Evolutionary conservation across 2,797 vertebrate genomes (phyloP).

Genomic region (Lates japonicus): DNA sequence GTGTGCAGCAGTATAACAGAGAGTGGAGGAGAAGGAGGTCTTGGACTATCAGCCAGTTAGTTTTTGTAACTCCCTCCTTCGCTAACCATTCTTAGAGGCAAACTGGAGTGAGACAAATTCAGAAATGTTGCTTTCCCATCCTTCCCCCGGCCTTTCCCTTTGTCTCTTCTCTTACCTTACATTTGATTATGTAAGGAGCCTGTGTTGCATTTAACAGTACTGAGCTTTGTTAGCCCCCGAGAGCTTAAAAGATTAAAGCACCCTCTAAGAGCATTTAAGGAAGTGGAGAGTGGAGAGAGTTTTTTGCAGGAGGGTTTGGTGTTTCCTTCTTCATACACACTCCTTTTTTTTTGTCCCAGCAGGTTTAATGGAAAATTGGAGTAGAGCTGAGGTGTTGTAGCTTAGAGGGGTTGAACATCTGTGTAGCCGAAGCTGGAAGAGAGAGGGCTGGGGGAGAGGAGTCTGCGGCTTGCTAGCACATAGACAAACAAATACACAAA

Average conservation of each 20-base stretch:
- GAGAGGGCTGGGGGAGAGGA: neutral
- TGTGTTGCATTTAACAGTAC: constrained; percentile 78
- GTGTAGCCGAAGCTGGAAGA: constrained; percentile 37
- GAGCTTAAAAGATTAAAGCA: constrained; percentile 91
- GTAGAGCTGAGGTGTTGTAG: constrained; percentile 78
- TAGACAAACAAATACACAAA: constrained; percentile 40
- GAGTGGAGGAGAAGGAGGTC: constrained; percentile 4
- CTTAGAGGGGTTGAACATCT: constrained; percentile 67
- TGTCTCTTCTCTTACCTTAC: constrained; percentile 23
- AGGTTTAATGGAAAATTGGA: constrained; percentile 85
- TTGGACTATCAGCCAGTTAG: constrained; percentile 18
- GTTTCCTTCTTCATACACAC: constrained; percentile 17
- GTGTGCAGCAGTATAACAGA: constrained; percentile 44
- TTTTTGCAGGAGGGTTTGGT: constrained; percentile 74
- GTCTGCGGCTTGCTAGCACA: neutral
- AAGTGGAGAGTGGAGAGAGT: constrained; percentile 79
- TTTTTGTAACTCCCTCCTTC: constrained; percentile 18
- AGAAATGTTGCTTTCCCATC: constrained; percentile 22
- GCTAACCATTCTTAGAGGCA: constrained; percentile 15
- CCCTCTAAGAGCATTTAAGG: constrained; percentile 84
- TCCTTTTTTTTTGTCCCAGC: constrained; percentile 48
- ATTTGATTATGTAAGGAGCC: constrained; percentile 73
- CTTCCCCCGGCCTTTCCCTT: neutral
- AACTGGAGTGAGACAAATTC: constrained; percentile 12
- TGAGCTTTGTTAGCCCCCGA: constrained; percentile 82